These are phyloP conservation scores for Proales similis DNA, from an alignment of 1,140 invertebrate species.

Conservation along the genomic window DNA sequence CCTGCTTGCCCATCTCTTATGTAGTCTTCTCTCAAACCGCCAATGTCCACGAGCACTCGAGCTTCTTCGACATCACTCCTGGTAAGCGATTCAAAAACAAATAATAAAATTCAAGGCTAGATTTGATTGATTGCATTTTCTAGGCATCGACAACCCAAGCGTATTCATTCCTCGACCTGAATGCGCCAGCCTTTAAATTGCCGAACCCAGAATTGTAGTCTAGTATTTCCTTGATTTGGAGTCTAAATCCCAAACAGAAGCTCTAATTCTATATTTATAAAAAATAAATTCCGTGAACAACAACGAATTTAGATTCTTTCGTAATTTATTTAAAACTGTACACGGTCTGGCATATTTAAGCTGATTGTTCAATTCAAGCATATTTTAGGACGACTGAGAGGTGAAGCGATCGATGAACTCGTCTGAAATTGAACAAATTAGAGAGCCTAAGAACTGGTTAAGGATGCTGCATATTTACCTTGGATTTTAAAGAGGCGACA, in stretches of 20 bases:
- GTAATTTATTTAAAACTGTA: too few species aligned
- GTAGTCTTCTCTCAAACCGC: background rate
- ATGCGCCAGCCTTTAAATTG: constrained; percentile 39
- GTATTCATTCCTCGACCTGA: constrained; percentile 46
- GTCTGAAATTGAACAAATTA: too few species aligned
- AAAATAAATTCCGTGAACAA: constrained; percentile 1
- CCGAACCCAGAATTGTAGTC: background rate
- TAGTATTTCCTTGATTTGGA: background rate
- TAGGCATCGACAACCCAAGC: constrained; percentile 45
- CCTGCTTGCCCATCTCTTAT: constrained; percentile 41
- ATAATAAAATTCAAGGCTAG: background rate
- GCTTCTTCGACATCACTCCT: constrained; percentile 44
- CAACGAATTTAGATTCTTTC: too few species aligned
- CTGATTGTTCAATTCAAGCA: too few species aligned
- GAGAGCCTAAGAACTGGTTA: too few species aligned
- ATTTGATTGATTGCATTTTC: background rate
- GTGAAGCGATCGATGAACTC: too few species aligned
- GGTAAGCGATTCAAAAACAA: background rate
- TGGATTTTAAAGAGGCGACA: too few species aligned
- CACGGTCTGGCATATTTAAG: too few species aligned
- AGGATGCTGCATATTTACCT: too few species aligned
- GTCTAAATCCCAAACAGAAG: background rate
- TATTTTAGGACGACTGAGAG: too few species aligned
- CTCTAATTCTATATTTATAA: background rate
- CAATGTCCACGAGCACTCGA: constrained; percentile 34